Evolutionary conservation across 2,113 vertebrate genomes (phyloP), one percentile per base, ranked within the genome.

Genomic region (Eretmochelys imbricata): DNA sequence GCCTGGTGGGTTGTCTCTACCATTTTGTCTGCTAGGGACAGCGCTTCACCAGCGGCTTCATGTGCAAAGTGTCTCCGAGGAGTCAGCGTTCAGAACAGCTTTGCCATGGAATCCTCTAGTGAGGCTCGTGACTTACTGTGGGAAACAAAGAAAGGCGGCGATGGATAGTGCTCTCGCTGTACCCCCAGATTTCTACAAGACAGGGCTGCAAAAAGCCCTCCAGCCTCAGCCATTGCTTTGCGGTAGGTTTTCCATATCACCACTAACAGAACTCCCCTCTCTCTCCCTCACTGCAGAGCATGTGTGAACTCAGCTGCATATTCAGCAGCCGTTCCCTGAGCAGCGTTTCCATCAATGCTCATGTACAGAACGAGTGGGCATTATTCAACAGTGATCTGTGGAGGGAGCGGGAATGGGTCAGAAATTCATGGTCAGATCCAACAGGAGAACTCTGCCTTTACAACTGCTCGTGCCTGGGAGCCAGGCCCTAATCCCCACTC

Each of bases 231-330:
- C 17, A 4, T 2, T 0, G 2, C 57, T 38, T 9, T 4, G 17
- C 48, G 10, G 0, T 9, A 8, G 6, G 78, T 35, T 24, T 38
- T 31, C 75, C 17, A 1, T 48, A 10, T 6, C 14, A 35, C 20
- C 53, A 53, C 2, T 31, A 20, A 22, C 35, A 82, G 31, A 31
- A 10, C 5, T 31, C 3, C 17, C 27, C 24, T 0, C 0, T 1
- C 0, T 0, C 1, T 35, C 8, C 53, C 5, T 0, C 4, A 29
- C 24, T 14, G 51, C 53, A 8, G 42, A 16, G 38, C 49, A 35
- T 4, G 14, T 1, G 0, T 2, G 1, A 0, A 38, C 25, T 25
- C 42, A 2, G 46, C n/a, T 54, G 62, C 1, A 0, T 2, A 1
- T 0, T 4, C 62, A 91, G 85, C 79, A 59, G 82, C 84, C 87